Percentiles rank a stretch among this genome's conserved stretches.
Conservation (phyloP, 2,797 vertebrate genomes). For the Girardinus metallicus region DNA sequence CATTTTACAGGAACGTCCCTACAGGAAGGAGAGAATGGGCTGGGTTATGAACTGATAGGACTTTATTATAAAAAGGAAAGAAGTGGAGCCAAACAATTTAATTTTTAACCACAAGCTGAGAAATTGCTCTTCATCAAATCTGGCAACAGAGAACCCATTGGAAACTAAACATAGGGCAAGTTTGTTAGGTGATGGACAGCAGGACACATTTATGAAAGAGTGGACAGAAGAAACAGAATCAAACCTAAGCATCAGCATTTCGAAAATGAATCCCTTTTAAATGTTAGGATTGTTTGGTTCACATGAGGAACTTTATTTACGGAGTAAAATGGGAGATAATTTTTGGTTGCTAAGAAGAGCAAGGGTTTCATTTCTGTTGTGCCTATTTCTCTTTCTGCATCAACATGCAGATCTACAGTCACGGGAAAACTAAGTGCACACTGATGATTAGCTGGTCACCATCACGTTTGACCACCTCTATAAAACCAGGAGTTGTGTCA, state of each 20-base stretch:
- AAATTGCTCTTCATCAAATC: not conserved
- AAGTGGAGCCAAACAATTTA: not conserved
- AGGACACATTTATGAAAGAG: not conserved
- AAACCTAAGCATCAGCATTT: not conserved
- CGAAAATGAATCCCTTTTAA: not conserved
- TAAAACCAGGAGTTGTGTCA: not conserved
- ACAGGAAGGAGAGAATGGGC: not conserved
- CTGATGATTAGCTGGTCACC: not conserved
- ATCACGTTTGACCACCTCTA: not conserved
- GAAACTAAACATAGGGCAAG: not conserved
- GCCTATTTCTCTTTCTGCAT: conserved; percentile 10
- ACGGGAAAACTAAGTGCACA: not conserved
- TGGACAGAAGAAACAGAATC: not conserved
- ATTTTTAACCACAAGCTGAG: not conserved
- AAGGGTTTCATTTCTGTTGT: not conserved
- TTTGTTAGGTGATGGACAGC: not conserved
- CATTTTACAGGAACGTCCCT: not conserved
- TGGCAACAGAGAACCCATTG: not conserved
- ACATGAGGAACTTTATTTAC: not conserved
- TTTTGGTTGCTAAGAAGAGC: too few relatives aligned
- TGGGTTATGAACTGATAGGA: not conserved
- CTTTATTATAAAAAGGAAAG: not conserved
- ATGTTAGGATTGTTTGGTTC: not conserved
- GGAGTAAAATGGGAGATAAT: not conserved
- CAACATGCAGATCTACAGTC: conserved; percentile 10